These are phyloP conservation scores for Erythrocebus patas DNA, from an alignment of 2,113 vertebrate species.

Conservation along the genomic window DNA sequence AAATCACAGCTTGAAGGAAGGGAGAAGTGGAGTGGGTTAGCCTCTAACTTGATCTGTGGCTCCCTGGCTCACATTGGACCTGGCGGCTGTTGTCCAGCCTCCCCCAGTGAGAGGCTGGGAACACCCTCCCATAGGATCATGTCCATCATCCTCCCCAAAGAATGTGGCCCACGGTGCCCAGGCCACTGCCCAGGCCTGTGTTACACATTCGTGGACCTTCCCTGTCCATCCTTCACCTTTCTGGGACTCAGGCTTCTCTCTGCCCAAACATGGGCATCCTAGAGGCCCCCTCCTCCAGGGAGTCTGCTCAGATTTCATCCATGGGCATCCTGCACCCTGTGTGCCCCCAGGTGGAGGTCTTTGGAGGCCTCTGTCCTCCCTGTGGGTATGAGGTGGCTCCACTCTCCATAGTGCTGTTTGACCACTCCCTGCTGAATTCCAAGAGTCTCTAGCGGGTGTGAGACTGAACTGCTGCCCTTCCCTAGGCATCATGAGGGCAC, in stretches of 20 bases:
- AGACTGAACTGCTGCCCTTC: background rate
- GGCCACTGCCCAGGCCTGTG: background rate
- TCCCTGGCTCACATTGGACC: background rate
- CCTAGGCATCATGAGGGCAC: background rate
- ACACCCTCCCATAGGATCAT: background rate
- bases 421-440: background rate
- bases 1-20: background rate
- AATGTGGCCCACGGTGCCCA: no score
- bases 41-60: background rate
- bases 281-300: background rate
- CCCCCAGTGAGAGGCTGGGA: no score
- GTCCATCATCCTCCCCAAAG: background rate
- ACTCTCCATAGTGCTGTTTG: background rate
- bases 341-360: background rate
- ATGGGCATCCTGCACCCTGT: background rate
- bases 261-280: background rate
- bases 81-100: background rate
- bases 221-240: background rate
- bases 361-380: background rate
- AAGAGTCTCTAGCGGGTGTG: background rate
- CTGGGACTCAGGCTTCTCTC: background rate
- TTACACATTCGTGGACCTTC: background rate
- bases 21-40: background rate
- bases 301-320: background rate
- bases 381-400: rapidly evolving